Percentiles rank a stretch among this genome's conserved stretches.
Evolutionary conservation across 2,113 vertebrate species (phyloP).

Genomic region (Gopherus evgoodei): DNA sequence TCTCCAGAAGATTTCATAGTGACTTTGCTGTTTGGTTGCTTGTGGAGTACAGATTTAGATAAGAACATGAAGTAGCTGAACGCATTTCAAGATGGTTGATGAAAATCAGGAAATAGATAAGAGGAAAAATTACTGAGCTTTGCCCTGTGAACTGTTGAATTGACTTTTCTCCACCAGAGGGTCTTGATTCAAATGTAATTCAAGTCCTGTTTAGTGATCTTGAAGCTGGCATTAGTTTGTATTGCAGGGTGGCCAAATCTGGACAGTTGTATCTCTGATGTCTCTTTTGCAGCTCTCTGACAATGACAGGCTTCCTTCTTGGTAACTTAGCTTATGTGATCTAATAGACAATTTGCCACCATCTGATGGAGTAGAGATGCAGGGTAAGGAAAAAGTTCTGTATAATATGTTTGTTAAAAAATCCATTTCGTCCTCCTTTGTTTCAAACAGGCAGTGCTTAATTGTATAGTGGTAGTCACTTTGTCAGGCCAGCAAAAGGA

Average conservation of each 20-base stretch:
- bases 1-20: not conserved
- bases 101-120: not conserved
- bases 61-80: not conserved
- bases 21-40: not conserved
- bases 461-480: not conserved
- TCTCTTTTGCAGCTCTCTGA: not conserved
- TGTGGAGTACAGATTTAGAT: not conserved
- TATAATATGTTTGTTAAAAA: not conserved
- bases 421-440: not conserved
- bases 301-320: not conserved
- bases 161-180: not conserved
- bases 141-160: not conserved
- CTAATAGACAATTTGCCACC: fast-evolving
- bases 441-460: not conserved
- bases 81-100: not conserved
- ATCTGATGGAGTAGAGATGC: fast-evolving
- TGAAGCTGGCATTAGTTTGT: not conserved
- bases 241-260: not conserved
- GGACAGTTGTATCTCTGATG: not conserved
- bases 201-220: not conserved
- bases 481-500: not conserved
- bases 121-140: not conserved
- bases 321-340: not conserved
- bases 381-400: not conserved
- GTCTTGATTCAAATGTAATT: not conserved